Base-by-base conservation (phyloP, 1,140 invertebrate genomes). In the Drosophila fuyamai region DNA sequence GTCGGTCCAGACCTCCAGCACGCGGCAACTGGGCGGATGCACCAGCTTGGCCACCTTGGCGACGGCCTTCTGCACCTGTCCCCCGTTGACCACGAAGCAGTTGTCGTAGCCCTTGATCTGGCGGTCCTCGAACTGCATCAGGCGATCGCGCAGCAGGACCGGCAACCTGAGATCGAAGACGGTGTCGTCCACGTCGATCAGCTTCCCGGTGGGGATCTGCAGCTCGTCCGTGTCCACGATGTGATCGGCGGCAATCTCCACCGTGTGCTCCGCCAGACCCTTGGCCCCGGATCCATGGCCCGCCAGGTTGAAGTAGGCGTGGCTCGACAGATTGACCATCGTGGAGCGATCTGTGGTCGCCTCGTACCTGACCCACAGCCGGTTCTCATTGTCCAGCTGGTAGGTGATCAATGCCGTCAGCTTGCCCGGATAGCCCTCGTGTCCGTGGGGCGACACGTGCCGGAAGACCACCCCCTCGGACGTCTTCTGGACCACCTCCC, bases 261-360 rank as follows among this genome's bases (percentile, higher is more conserved):
- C 93, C 4, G 94, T 88, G 90, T 99, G 98, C 56, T 97, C 95
- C 65, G 95, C 95, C 4, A 97, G 72, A 72, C 95, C 95, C 23
- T 91, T 81, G 5, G 93, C 74, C 0, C 94, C 94, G 13, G 90
- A 55, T 4, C 94, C 94, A 92, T 98, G 96, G 1, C 98, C 98
- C 60, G 95, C 97, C 32, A 99, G 93, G 93, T 99, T 99, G 91
- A 98, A 99, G 91, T 98, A 99, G 4, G 96, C 95, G 92, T 99
- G 98, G 93, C 98, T 98, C 0, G 97, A 97, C 35, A 99, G 92
- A 92, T 98, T 98, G 0, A 99, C 94, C 2, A 96, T 95, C 0
- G 97, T 98, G 3, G 95, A 93, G 88, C 96, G 96, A 0, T 95
- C 96, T 0, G 96, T 95, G 3, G 94, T 95, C 0, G 97, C 96